A percentile compares a stretch with the other conserved stretches of the same genome.
These are phyloP conservation scores for Dione vanillae DNA, from an alignment of 2,888 invertebrate genomes.

Conservation along the genomic window DNA sequence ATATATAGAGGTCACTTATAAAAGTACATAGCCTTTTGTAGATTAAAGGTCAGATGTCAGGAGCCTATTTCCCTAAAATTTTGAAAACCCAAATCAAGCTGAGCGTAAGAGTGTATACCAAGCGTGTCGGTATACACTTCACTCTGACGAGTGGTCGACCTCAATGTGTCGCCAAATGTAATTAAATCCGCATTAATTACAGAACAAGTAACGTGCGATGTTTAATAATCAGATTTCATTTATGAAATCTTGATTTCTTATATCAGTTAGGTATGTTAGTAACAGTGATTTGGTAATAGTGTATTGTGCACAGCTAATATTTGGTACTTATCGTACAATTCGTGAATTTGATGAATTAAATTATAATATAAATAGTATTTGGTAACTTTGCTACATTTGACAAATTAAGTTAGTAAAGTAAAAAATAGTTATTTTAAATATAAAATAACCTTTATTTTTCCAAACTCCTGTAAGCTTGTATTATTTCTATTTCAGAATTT, in stretches of 20 bases:
- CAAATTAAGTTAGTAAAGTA: neutral
- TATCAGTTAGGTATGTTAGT: neutral
- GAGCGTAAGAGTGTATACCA: slow-evolving; percentile 4
- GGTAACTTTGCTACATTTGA: neutral
- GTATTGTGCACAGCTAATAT: neutral
- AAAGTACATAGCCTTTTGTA: neutral
- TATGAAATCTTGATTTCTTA: slow-evolving; percentile 8
- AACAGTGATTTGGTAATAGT: neutral
- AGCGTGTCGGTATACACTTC: neutral
- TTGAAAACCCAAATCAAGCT: neutral
- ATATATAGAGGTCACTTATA: no score
- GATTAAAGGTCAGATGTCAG: slow-evolving; percentile 13
- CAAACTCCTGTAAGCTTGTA: neutral
- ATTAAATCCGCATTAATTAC: slow-evolving; percentile 39
- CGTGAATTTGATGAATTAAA: no score
- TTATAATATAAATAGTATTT: no score
- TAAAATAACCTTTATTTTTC: slow-evolving; percentile 6
- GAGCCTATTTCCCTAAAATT: slow-evolving; percentile 9
- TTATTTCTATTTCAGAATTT: slow-evolving; percentile 14
- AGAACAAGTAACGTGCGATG: slow-evolving; percentile 20
- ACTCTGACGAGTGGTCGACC: slow-evolving; percentile 39
- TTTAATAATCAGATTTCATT: slow-evolving; percentile 21
- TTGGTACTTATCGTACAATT: neutral
- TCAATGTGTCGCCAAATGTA: slow-evolving; percentile 38
- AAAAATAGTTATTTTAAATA: neutral